A percentile compares a stretch with the other conserved stretches of the same genome.
These are phyloP conservation scores for Choristoneura rosaceana DNA, from an alignment of 2,888 invertebrate genomes.

Conservation along the genomic window DNA sequence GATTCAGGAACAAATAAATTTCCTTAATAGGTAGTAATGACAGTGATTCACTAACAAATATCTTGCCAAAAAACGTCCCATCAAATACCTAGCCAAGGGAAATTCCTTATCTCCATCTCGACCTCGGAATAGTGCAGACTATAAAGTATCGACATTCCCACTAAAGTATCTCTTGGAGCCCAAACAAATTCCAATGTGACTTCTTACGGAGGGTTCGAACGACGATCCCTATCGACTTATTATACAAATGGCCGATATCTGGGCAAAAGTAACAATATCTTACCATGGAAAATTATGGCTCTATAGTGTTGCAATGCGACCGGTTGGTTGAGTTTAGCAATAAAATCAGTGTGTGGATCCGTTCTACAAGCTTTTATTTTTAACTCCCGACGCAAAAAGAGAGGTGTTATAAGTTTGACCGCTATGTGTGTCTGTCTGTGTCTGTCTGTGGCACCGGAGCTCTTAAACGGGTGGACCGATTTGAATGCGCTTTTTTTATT, in stretches of 20 bases:
- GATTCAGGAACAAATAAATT: not conserved
- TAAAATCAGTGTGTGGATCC: slow-evolving; percentile 38
- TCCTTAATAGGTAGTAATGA: slow-evolving; percentile 9
- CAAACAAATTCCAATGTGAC: slow-evolving; percentile 63
- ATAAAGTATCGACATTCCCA: slow-evolving; percentile 48
- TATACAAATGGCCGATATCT: slow-evolving; percentile 79
- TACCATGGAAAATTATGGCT: slow-evolving; percentile 44
- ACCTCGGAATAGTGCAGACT: slow-evolving; percentile 45
- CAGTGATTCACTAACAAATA: not conserved
- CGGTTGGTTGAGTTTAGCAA: slow-evolving; percentile 42
- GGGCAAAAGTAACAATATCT: slow-evolving; percentile 53
- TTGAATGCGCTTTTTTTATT: too few relatives aligned
- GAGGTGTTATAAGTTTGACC: too few relatives aligned
- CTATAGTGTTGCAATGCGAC: slow-evolving; percentile 36
- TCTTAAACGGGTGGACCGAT: too few relatives aligned
- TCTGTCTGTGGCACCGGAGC: too few relatives aligned
- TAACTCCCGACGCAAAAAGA: too few relatives aligned
- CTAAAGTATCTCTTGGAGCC: slow-evolving; percentile 54
- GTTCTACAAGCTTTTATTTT: not conserved
- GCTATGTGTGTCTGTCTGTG: too few relatives aligned
- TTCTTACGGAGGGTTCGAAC: slow-evolving; percentile 65
- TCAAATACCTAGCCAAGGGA: slow-evolving; percentile 19
- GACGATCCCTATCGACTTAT: slow-evolving; percentile 77
- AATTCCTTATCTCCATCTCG: slow-evolving; percentile 42
- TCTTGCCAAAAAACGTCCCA: slow-evolving; percentile 7